These are phyloP conservation scores for Tapirus indicus DNA, from an alignment of 2,797 vertebrate species.

Conservation along the genomic window DNA sequence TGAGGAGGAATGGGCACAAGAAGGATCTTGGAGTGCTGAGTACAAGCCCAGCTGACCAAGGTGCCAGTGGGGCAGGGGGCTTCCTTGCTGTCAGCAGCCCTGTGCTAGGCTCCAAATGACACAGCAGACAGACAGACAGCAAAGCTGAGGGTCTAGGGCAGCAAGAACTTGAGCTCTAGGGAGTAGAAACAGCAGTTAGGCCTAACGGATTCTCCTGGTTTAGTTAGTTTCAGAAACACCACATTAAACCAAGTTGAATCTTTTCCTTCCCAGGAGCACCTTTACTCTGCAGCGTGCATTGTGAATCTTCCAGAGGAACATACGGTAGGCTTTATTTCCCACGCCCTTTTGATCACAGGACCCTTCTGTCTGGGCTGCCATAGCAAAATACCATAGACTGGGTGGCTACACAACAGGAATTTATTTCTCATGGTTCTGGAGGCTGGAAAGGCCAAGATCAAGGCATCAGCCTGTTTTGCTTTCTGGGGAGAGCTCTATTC, in stretches of 20 bases:
- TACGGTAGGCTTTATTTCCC: background rate
- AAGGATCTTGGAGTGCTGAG: background rate
- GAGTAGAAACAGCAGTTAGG: background rate
- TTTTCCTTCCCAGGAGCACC: background rate
- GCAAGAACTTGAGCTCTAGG: background rate
- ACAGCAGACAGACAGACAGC: background rate
- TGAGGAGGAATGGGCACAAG: background rate
- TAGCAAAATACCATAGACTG: background rate
- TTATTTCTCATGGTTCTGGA: background rate
- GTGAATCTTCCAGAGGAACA: conserved; percentile 33
- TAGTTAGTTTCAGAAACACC: conserved; percentile 39
- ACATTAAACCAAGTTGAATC: background rate
- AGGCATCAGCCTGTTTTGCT: background rate
- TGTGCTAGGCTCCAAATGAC: background rate
- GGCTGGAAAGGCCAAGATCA: background rate
- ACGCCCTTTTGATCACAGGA: background rate
- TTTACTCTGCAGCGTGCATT: background rate
- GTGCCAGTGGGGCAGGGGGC: background rate
- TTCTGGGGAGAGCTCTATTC: background rate
- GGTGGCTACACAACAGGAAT: background rate
- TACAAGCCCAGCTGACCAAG: background rate
- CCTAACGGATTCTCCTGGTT: background rate
- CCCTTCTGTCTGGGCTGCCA: background rate
- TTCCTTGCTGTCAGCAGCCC: background rate
- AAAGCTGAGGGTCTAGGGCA: background rate